Evolutionary conservation across 2,888 invertebrate genomes (phyloP), one percentile per base, ranked within the genome.

Genomic region (Sphinx pinastri): DNA sequence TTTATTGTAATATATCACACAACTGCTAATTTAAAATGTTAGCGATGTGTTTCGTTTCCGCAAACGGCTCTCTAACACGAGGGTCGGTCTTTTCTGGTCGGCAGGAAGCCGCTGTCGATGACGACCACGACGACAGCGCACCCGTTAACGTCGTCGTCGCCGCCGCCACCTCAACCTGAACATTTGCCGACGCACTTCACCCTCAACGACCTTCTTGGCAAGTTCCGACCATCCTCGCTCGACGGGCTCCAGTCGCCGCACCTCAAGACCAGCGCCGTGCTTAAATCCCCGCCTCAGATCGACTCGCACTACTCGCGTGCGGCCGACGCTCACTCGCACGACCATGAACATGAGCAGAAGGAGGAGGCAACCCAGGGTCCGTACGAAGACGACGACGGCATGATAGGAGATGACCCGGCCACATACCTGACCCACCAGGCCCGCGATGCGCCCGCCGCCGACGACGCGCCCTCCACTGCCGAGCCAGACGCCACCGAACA

Each of bases 351-450:
- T 73, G 89, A 90, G 72, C 89, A 88, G 72, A 91, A 91, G 74
- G 94, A 94, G 80, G 89, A 90, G 75, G 86, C 91, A 71, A 96
- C 96, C 63, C 94, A 95, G 80, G 96, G 96, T 14, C 96, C 96
- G 2, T 96, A 96, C 81, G 95, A 95, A 80, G 94, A 92, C 77
- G 86, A 92, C 73, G 92, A 92, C 73, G 93, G 94, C 74, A 94
- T 95, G 94, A 91, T 88, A 74, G 95, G 95, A 70, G 95, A 95
- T 79, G 95, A 95, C 82, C 95, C 95, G 60, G 90, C 94, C 71
- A 94, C 95, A 75, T 93, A 92, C 82, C 79, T 94, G 79, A 81
- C 83, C 74, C 88, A 89, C 74, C 92, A 89, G 78, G 87, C 87
- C 67, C 87, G 81, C 75, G 93, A 88, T 73, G 89, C 88, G 68